Base-by-base conservation (phyloP, 2,113 vertebrate genomes). In the Catagonus wagneri region DNA sequence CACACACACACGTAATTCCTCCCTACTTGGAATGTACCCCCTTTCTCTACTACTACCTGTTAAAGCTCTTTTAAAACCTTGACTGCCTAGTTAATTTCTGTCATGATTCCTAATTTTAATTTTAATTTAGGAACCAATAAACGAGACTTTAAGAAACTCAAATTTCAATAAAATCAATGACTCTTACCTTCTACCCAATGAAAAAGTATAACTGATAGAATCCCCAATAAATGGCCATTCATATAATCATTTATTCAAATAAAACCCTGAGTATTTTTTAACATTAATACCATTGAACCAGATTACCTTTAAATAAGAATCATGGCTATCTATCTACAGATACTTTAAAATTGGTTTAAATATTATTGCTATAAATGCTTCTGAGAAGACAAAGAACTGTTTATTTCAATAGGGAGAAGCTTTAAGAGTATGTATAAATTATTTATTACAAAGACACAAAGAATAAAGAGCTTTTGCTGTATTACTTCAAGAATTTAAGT, bases 361-460 rank as follows among this genome's bases (percentile, higher is more conserved):
- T 75, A 86, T 3, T 69, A 5, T 81, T 90, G n/a, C 7, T 54
- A 34, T 25, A 85, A 79, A 86, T 56, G 10, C 3, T 44, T 81
- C 63, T 80, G 60, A 90, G 39, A 75, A 36, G 56, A 74, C 60
- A 85, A 80, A 61, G 12, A 16, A 63, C 75, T 69, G 61, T 94
- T 87, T 50, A 29, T 32, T 93, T 90, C 88, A 54, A 34, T 7
- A 50, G 11, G 4, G 36, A 75, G 68, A 87, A 58, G 9, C 23
- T 76, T 87, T 4, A 50, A 93, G 75, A 87, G 76, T 93, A 90
- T 58, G 1, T 76, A 69, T 36, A 90, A 65, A 34, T 89, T 50
- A 74, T 23, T 29, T 81, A 56, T 76, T 68, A 76, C 13, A 83
- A 80, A 90, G 36, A 58, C 25, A 32, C 11, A 86, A 90, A 58